Percentiles rank a stretch among this genome's conserved stretches.
Evolutionary conservation across 1,140 invertebrate genomes (phyloP).

Genomic region (Drosophila guanche): DNA sequence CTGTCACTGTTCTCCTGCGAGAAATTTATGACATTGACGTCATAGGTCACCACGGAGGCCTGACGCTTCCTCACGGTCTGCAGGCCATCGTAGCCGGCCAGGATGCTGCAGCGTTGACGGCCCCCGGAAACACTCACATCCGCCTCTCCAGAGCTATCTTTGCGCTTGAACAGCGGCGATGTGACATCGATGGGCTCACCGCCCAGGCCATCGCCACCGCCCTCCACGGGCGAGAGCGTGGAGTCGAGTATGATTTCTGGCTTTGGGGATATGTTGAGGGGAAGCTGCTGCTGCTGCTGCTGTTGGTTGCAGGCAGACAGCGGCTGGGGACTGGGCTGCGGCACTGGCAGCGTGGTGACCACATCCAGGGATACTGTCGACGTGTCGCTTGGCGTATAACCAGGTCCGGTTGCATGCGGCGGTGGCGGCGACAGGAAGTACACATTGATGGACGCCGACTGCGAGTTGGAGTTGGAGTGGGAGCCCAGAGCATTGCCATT

Average conservation of each 20-base stretch:
- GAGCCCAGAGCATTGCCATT: conserved; percentile 23
- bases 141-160: conserved; percentile 65
- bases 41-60: conserved; percentile 82
- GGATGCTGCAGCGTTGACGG: conserved; percentile 68
- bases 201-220: conserved; percentile 15
- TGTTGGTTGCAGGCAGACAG: neutral
- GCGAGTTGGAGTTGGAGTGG: conserved; percentile 12
- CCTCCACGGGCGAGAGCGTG: conserved; percentile 76
- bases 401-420: conserved; percentile 60
- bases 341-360: conserved; percentile 69
- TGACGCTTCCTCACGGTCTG: conserved; percentile 78
- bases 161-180: conserved; percentile 74
- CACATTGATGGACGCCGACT: conserved; percentile 75
- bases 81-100: conserved; percentile 73
- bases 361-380: conserved; percentile 80
- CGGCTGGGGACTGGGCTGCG: conserved; percentile 31
- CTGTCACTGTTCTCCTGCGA: conserved; percentile 78
- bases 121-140: conserved; percentile 61
- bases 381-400: conserved; percentile 70
- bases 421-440: conserved; percentile 82
- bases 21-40: conserved; percentile 83
- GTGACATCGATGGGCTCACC: conserved; percentile 72
- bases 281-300: conserved; percentile 5
- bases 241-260: conserved; percentile 83
- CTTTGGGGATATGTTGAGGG: conserved; percentile 71